Evolutionary conservation across 2,113 vertebrate genomes (phyloP).

Genomic region (Ranitomeya variabilis): DNA sequence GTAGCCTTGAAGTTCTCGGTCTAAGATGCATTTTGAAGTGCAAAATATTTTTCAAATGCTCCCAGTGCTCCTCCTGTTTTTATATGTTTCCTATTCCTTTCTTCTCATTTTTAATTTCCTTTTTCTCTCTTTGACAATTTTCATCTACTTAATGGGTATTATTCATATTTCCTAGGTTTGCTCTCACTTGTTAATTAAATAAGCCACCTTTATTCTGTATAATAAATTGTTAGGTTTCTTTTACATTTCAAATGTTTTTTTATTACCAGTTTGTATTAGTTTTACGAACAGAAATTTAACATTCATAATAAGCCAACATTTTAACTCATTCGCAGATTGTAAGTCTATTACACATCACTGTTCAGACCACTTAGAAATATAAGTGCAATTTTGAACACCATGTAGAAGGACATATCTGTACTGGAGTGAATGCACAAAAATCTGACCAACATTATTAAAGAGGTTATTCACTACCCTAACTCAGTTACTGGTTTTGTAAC

Average conservation of each 20-base stretch:
- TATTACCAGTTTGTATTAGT: not conserved
- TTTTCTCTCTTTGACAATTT: not conserved
- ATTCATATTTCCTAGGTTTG: not conserved
- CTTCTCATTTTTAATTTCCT: not conserved
- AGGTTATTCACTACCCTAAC: too few species aligned
- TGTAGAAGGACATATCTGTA: too few species aligned
- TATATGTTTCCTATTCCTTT: not conserved
- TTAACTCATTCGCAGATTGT: too few species aligned
- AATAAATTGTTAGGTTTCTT: not conserved
- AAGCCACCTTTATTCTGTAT: not conserved
- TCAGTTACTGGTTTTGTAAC: too few species aligned
- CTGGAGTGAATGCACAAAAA: too few species aligned
- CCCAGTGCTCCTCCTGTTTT: not conserved
- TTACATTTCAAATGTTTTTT: not conserved
- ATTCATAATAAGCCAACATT: not conserved
- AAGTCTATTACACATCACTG: too few species aligned
- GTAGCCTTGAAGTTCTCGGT: slow-evolving; percentile 39
- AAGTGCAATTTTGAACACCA: too few species aligned
- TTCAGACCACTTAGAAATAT: too few species aligned
- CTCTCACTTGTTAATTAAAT: slow-evolving; percentile 6
- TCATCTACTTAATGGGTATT: slow-evolving; percentile 6
- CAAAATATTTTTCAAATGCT: slow-evolving; percentile 30
- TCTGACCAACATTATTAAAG: too few species aligned
- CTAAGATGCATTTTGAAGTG: slow-evolving; percentile 40
- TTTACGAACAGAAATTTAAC: not conserved